Evolutionary conservation across 2,888 invertebrate species (phyloP).

Genomic region (Hymenopus coronatus): DNA sequence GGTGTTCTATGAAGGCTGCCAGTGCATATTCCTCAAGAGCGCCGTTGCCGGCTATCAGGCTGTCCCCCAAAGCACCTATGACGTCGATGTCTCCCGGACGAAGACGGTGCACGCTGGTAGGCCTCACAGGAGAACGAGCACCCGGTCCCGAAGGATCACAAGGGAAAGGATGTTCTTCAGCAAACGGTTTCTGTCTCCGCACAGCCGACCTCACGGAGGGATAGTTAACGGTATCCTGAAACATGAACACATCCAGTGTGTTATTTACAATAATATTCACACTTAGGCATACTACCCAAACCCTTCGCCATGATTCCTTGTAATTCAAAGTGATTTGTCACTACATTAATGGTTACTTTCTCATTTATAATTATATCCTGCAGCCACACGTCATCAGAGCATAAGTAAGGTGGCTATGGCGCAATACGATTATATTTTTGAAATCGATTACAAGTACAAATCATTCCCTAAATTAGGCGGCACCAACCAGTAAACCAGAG

Average conservation of each 20-base stretch:
- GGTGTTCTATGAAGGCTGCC: constrained; percentile 69
- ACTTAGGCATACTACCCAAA: no score
- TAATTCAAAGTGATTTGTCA: no score
- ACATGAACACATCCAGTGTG: neutral
- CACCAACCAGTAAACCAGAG: no score
- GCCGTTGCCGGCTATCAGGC: constrained; percentile 66
- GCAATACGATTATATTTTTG: no score
- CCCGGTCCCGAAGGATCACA: constrained; percentile 39
- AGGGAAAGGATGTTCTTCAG: constrained; percentile 43
- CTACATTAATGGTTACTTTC: no score
- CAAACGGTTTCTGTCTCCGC: constrained; percentile 40
- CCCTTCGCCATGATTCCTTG: no score
- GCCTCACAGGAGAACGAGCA: constrained; percentile 45
- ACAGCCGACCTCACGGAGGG: neutral
- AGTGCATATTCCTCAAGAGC: constrained; percentile 70
- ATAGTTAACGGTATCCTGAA: neutral
- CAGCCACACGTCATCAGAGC: no score
- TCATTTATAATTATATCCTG: no score
- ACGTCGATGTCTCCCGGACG: constrained; percentile 70
- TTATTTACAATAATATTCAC: no score
- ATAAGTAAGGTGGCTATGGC: no score
- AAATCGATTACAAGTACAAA: no score
- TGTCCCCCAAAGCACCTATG: constrained; percentile 70
- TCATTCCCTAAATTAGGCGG: no score
- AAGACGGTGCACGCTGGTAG: constrained; percentile 64